phyloP scores from a whole-genome alignment of 2,888 invertebrate genomes.

The Spilosoma lubricipeda region DNA sequence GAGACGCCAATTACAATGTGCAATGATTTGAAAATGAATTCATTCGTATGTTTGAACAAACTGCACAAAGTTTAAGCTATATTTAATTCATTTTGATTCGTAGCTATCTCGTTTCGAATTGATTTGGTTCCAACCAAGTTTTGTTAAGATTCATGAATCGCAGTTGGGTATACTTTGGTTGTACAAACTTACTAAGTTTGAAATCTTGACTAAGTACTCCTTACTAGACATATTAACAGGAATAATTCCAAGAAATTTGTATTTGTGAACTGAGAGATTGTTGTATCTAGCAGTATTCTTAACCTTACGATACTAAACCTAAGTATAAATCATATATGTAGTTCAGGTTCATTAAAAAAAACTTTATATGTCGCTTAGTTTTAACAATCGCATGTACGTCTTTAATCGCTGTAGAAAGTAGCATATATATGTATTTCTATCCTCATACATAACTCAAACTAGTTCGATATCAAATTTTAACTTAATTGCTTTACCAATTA shows the following conservation, averaged over 20 bases:
- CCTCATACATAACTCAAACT: too few species aligned
- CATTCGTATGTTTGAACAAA: background rate
- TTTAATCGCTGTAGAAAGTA: too few species aligned
- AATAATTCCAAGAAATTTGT: too few species aligned
- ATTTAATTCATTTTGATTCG: background rate
- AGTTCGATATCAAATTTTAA: too few species aligned
- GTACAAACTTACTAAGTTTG: background rate
- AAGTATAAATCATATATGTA: background rate
- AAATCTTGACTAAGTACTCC: background rate
- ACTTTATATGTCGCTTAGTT: background rate
- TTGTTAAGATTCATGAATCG: background rate
- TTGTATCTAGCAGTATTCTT: too few species aligned
- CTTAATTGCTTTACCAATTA: too few species aligned
- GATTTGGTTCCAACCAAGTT: background rate
- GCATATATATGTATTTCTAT: too few species aligned
- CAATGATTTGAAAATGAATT: background rate
- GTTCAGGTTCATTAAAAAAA: background rate
- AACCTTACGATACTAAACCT: too few species aligned
- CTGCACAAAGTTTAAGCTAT: background rate
- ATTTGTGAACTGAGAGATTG: too few species aligned
- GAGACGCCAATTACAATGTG: background rate
- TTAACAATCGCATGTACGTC: background rate
- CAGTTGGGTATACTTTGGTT: background rate
- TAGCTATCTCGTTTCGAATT: background rate
- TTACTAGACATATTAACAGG: background rate